Conservation (phyloP, 1,140 invertebrate genomes). For the Mesaphorura yosii region DNA sequence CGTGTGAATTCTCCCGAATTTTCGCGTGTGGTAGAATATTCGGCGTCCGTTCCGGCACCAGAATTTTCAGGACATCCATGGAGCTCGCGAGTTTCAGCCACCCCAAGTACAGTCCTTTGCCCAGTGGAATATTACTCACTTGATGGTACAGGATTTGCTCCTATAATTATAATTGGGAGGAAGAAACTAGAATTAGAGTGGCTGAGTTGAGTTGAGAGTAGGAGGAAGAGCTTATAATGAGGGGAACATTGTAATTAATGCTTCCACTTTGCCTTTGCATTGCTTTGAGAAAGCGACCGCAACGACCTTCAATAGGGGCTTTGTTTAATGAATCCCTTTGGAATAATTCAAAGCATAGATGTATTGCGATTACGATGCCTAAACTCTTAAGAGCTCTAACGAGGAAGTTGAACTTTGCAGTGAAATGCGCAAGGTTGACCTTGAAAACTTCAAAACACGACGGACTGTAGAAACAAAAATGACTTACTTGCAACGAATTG, state of each 20-base stretch:
- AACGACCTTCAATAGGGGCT: no score
- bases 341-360: no score
- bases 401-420: no score
- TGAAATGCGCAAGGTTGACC: no score
- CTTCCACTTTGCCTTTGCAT: no score
- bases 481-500: slow-evolving; percentile 56
- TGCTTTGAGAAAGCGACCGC: no score
- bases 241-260: no score
- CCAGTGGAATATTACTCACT: slow-evolving; percentile 64
- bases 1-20: slow-evolving; percentile 85
- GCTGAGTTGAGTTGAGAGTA: neutral
- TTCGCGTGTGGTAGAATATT: slow-evolving; percentile 87
- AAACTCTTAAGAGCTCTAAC: no score
- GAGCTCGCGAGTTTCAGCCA: slow-evolving; percentile 92
- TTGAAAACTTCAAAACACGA: no score
- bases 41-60: slow-evolving; percentile 77
- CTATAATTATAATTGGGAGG: slow-evolving; percentile 34
- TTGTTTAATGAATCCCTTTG: no score
- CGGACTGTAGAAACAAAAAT: no score
- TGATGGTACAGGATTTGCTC: slow-evolving; percentile 89
- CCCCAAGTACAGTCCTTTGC: slow-evolving; percentile 79
- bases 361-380: no score
- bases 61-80: slow-evolving; percentile 83
- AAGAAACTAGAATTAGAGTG: neutral
- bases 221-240: neutral